These are phyloP conservation scores for Myrmophylax atrothorax DNA, from an alignment of 2,113 vertebrate genomes.

Conservation along the genomic window DNA sequence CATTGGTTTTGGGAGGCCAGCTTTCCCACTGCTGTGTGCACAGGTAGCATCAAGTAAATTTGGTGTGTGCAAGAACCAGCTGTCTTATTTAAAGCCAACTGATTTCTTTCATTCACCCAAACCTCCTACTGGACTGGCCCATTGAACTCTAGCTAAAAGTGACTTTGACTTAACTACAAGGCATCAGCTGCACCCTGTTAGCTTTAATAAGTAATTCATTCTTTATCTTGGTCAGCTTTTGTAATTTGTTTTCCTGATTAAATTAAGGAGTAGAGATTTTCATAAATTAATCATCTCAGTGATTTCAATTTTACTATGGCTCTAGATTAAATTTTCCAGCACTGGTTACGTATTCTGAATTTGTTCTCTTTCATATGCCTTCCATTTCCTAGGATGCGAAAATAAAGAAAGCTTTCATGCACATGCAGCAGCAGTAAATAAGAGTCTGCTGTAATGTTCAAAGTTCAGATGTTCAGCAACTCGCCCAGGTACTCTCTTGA, in stretches of 20 bases:
- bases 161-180: not conserved
- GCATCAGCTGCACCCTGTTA: not conserved
- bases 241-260: not conserved
- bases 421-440: not conserved
- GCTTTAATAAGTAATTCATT: not conserved
- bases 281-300: not conserved
- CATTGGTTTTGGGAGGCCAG: not conserved
- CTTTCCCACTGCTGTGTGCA: not conserved
- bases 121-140: not conserved
- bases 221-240: not conserved
- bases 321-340: not conserved
- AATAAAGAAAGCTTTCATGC: slow-evolving; percentile 26
- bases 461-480: not conserved
- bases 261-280: not conserved
- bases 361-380: not conserved
- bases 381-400: not conserved
- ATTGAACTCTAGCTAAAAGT: not conserved
- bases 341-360: not conserved
- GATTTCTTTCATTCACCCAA: not conserved
- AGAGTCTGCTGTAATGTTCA: not conserved
- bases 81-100: not conserved
- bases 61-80: not conserved
- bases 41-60: not conserved
- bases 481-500: not conserved
- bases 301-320: not conserved